These are phyloP conservation scores for Dasyprocta punctata DNA, from an alignment of 2,113 vertebrate genomes.

Conservation along the genomic window DNA sequence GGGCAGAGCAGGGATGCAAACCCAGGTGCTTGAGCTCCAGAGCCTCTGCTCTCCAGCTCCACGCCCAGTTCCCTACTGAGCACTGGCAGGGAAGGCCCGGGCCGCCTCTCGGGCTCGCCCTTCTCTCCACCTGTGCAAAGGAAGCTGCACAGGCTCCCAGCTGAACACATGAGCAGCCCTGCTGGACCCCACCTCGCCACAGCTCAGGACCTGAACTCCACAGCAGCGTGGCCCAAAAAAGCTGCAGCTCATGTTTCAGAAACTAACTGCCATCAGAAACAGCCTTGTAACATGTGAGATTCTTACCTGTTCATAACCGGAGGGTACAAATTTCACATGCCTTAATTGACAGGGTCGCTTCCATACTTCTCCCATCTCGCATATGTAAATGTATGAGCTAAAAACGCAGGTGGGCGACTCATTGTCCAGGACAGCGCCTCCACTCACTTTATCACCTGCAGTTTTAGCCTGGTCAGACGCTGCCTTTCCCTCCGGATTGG, in stretches of 20 bases:
- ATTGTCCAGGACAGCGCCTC: neutral
- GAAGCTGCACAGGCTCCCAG: rapidly evolving
- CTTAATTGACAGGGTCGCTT: neutral
- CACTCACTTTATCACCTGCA: neutral
- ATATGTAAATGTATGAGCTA: neutral
- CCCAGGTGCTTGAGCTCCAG: neutral
- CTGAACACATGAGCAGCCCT: neutral
- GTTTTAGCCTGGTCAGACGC: rapidly evolving
- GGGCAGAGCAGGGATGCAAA: neutral
- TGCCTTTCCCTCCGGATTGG: neutral
- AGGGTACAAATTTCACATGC: neutral
- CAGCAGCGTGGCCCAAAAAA: neutral
- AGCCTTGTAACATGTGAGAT: neutral
- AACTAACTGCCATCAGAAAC: neutral
- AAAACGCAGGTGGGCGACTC: neutral
- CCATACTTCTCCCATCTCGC: neutral
- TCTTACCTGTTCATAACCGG: neutral
- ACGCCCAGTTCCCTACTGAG: rapidly evolving
- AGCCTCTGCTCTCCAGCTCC: too few relatives aligned
- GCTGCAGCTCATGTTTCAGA: neutral
- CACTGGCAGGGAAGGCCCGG: neutral
- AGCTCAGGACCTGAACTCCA: neutral
- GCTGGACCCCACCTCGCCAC: neutral
- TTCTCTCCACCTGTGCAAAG: neutral
- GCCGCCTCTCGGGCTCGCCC: rapidly evolving